A percentile compares a stretch with the other conserved stretches of the same genome.
phyloP scores from a whole-genome alignment of 2,797 vertebrate species.

The Vireo griseus region DNA sequence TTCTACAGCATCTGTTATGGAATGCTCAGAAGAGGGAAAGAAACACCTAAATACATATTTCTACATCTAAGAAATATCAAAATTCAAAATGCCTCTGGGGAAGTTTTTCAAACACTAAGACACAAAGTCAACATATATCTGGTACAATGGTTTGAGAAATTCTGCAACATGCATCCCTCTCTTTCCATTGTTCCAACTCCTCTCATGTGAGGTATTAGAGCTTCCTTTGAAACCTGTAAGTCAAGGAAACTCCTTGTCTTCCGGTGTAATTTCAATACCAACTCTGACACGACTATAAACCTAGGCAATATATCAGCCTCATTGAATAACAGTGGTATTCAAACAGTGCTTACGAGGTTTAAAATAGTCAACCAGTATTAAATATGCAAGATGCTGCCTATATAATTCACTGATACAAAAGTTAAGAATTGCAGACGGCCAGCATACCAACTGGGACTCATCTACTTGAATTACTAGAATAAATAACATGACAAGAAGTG shows the following conservation, averaged over 20 bases:
- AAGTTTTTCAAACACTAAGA: not conserved
- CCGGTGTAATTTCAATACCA: not conserved
- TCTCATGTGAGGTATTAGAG: not conserved
- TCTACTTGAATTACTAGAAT: not conserved
- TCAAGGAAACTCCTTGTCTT: not conserved
- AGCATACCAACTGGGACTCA: not conserved
- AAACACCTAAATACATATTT: not conserved
- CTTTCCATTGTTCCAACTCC: not conserved
- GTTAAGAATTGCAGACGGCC: not conserved
- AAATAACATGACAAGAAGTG: not conserved
- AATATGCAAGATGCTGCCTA: not conserved
- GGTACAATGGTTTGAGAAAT: not conserved
- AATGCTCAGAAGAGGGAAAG: not conserved
- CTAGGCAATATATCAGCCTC: not conserved
- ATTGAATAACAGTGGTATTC: not conserved
- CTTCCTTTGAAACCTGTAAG: not conserved
- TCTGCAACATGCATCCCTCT: not conserved
- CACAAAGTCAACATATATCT: not conserved
- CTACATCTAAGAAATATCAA: not conserved
- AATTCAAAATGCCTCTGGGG: not conserved
- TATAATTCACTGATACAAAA: not conserved
- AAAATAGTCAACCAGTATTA: not conserved
- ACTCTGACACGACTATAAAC: not conserved
- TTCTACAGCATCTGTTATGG: not conserved
- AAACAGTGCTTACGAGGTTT: not conserved